phyloP scores from a whole-genome alignment of 2,888 invertebrate genomes.

The Archips xylosteana region DNA sequence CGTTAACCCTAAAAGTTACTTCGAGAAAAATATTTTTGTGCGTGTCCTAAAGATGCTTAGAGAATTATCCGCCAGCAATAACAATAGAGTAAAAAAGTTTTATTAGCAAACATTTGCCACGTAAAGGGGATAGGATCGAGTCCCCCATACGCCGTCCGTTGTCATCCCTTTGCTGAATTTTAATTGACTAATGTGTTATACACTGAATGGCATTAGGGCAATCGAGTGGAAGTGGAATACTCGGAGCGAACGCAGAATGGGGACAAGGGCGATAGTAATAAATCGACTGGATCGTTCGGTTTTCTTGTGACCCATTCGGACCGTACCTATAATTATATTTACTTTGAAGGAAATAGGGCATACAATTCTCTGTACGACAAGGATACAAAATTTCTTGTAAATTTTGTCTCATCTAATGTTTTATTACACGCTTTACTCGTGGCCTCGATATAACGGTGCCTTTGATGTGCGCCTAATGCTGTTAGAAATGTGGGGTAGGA shows the following conservation, averaged over 20 bases:
- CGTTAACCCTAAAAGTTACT: background rate
- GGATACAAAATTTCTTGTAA: background rate
- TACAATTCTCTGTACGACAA: background rate
- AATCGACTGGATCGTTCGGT: slow-evolving; percentile 16
- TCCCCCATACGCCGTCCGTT: slow-evolving; percentile 33
- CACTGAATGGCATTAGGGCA: slow-evolving; percentile 40
- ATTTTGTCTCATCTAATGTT: background rate
- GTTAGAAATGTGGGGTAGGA: slow-evolving; percentile 61
- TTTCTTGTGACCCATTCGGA: background rate
- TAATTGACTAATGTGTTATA: slow-evolving; percentile 42
- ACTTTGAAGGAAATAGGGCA: background rate
- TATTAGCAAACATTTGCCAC: slow-evolving; percentile 29
- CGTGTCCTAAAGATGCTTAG: slow-evolving; percentile 11
- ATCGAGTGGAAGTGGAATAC: slow-evolving; percentile 39
- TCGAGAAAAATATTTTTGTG: slow-evolving; percentile 1
- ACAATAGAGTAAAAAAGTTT: slow-evolving; percentile 31
- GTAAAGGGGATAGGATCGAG: slow-evolving; percentile 28
- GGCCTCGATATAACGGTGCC: slow-evolving; percentile 59
- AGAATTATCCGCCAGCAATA: slow-evolving; percentile 19
- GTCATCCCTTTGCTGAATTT: slow-evolving; percentile 42
- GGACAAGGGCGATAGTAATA: slow-evolving; percentile 25
- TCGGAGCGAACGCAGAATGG: slow-evolving; percentile 26
- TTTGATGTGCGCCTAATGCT: slow-evolving; percentile 62
- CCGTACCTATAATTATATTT: background rate
- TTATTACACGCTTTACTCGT: slow-evolving; percentile 45